A percentile compares a stretch with the other conserved stretches of the same genome.
phyloP scores from a whole-genome alignment of 2,113 vertebrate species.

The Microcebus jonahi region DNA sequence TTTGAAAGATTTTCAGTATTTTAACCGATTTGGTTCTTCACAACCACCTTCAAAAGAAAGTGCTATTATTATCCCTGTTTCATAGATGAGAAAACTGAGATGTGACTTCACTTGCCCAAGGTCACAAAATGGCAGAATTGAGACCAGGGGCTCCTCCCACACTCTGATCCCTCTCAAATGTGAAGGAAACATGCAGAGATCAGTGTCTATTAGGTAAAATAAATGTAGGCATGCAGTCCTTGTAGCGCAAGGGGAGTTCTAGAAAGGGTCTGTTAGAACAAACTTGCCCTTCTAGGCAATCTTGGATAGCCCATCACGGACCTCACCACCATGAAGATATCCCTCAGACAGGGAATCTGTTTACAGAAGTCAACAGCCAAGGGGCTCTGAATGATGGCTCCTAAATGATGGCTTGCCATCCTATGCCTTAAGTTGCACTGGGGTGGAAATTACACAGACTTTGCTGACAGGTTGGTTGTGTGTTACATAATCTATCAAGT shows the following conservation, averaged over 20 bases:
- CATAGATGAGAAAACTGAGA: background rate
- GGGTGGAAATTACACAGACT: background rate
- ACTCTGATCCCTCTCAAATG: background rate
- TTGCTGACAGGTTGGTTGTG: background rate
- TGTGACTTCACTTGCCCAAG: background rate
- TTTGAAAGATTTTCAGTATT: background rate
- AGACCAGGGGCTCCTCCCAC: background rate
- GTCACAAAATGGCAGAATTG: background rate
- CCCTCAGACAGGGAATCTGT: background rate
- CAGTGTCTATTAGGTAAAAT: background rate
- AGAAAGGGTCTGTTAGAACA: background rate
- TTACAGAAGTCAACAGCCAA: background rate
- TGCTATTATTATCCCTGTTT: background rate
- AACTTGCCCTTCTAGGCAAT: background rate
- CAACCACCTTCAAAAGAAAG: background rate
- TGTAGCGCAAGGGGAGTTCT: background rate
- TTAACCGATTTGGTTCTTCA: background rate
- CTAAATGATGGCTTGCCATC: background rate
- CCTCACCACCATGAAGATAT: background rate
- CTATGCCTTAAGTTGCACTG: background rate
- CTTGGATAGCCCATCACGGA: background rate
- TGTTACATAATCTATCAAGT: background rate
- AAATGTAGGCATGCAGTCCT: background rate
- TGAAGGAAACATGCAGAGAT: background rate
- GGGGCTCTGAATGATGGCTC: background rate